These are phyloP conservation scores for Tetanocera ferruginea DNA, from an alignment of 2,888 invertebrate species.

Conservation along the genomic window DNA sequence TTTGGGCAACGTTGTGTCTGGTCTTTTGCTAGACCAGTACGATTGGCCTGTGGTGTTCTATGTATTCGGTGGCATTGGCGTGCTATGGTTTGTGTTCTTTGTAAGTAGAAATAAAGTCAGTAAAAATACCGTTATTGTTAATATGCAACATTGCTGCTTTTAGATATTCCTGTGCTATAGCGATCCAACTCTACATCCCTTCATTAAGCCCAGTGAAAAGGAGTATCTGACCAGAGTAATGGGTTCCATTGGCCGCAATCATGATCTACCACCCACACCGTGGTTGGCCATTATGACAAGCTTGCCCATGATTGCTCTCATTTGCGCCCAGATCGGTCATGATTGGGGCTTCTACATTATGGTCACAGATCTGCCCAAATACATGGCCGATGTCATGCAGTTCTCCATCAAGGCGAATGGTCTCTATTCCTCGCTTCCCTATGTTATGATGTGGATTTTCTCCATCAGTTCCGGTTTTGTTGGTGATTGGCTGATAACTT, in stretches of 20 bases:
- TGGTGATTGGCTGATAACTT: slow-evolving; percentile 78
- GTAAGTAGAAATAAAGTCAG: slow-evolving; percentile 68
- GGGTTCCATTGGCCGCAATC: slow-evolving; percentile 72
- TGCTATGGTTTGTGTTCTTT: slow-evolving; percentile 81
- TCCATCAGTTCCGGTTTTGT: slow-evolving; percentile 75
- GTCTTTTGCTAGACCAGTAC: slow-evolving; percentile 76
- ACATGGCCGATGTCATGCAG: slow-evolving; percentile 75
- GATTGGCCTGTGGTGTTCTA: slow-evolving; percentile 87
- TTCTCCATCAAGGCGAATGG: slow-evolving; percentile 76
- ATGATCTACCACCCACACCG: slow-evolving; percentile 76
- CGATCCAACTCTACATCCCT: slow-evolving; percentile 81
- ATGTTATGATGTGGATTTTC: slow-evolving; percentile 75
- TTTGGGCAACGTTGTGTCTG: slow-evolving; percentile 77
- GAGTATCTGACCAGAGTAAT: slow-evolving; percentile 78
- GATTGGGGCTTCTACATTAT: slow-evolving; percentile 79
- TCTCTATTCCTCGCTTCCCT: slow-evolving; percentile 74
- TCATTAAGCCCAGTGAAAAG: slow-evolving; percentile 79
- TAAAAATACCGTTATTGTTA: background rate
- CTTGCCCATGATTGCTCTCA: slow-evolving; percentile 80
- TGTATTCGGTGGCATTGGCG: slow-evolving; percentile 81
- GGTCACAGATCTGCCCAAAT: slow-evolving; percentile 77
- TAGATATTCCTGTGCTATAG: slow-evolving; percentile 77
- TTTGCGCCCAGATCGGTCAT: slow-evolving; percentile 79
- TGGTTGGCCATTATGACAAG: slow-evolving; percentile 81
- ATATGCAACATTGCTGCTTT: slow-evolving; percentile 27